Conservation (phyloP, 1,140 invertebrate genomes). For the Zaprionus vittiger region DNA sequence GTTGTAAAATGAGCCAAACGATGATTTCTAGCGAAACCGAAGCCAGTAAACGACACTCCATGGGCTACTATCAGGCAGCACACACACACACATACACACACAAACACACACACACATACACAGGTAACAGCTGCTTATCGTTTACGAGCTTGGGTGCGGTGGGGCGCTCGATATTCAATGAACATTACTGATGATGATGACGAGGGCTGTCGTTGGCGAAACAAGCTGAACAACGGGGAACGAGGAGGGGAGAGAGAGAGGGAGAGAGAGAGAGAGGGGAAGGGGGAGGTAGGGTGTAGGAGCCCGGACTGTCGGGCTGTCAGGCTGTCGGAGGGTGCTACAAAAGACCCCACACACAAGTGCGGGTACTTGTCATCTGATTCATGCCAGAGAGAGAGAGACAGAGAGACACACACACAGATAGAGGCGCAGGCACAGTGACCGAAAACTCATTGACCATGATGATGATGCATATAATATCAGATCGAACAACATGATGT, state of each 20-base stretch:
- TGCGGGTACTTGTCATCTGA: slow-evolving; percentile 50
- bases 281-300: background rate
- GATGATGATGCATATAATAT: slow-evolving; percentile 69
- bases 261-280: too few relatives aligned
- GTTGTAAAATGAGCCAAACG: slow-evolving; percentile 63
- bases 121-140: slow-evolving; percentile 66
- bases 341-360: slow-evolving; percentile 23
- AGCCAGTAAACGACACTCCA: slow-evolving; percentile 22
- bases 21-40: slow-evolving; percentile 61
- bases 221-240: background rate
- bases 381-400: slow-evolving; percentile 44
- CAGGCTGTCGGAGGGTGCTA: background rate
- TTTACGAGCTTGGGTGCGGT: slow-evolving; percentile 52
- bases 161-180: slow-evolving; percentile 66
- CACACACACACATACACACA: background rate
- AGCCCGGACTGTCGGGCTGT: background rate
- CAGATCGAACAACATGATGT: slow-evolving; percentile 35
- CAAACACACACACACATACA: background rate
- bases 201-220: slow-evolving; percentile 27
- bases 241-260: background rate
- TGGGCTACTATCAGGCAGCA: slow-evolving; percentile 47
- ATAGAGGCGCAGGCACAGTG: slow-evolving; percentile 12
- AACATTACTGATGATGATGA: slow-evolving; percentile 56
- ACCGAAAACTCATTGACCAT: slow-evolving; percentile 62
- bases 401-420: slow-evolving; percentile 10